Conservation (phyloP, 2,113 vertebrate species). For the Misgurnus anguillicaudatus region DNA sequence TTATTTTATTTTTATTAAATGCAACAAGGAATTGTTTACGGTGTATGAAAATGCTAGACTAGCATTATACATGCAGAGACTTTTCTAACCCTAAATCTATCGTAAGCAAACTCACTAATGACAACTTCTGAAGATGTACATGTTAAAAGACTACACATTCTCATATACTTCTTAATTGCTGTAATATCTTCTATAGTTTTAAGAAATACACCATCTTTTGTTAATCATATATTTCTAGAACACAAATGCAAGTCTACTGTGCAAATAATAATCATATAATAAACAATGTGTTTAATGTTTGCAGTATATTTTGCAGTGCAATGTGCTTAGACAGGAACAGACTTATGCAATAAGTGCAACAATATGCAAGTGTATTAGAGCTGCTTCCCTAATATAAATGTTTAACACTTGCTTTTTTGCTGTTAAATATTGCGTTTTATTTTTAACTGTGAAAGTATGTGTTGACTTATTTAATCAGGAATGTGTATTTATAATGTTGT, state of each 20-base stretch:
- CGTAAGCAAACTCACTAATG: conserved; percentile 5
- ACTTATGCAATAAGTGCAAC: background rate
- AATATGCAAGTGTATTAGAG: background rate
- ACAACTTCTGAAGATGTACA: background rate
- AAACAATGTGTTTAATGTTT: conserved; percentile 41
- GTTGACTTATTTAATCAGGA: background rate
- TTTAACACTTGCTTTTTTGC: background rate
- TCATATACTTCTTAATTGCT: background rate
- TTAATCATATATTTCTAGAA: conserved; percentile 20
- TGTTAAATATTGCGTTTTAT: background rate
- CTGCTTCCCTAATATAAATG: background rate
- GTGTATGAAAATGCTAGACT: conserved; percentile 21
- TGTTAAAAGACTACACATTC: background rate
- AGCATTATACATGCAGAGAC: conserved; percentile 24
- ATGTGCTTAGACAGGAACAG: conserved; percentile 18
- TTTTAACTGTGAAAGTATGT: background rate
- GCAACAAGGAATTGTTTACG: no score
- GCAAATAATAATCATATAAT: conserved; percentile 55
- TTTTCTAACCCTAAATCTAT: conserved; percentile 22
- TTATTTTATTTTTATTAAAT: no score
- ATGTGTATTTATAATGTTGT: conserved; percentile 5
- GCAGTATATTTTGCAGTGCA: conserved; percentile 7
- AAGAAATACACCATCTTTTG: background rate
- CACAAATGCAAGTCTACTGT: conserved; percentile 50
- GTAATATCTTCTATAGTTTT: background rate